Percentiles rank a stretch among this genome's conserved stretches.
These are phyloP conservation scores for Drosophila lacicola DNA, from an alignment of 2,888 invertebrate genomes.

Conservation along the genomic window DNA sequence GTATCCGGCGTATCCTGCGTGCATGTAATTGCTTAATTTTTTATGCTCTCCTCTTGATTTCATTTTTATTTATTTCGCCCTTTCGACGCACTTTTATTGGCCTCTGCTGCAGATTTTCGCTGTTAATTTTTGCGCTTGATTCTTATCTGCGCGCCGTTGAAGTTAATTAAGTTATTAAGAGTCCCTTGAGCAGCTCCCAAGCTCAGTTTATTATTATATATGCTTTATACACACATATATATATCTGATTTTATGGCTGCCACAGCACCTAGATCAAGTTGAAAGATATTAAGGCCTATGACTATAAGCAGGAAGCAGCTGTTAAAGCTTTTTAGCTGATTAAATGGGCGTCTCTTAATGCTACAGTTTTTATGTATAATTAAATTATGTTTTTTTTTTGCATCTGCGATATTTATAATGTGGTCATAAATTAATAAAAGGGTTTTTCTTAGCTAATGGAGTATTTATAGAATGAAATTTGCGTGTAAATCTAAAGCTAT, in stretches of 20 bases:
- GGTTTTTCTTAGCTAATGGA: neutral
- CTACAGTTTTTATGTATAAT: conserved; percentile 29
- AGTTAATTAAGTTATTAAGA: conserved; percentile 76
- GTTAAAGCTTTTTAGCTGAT: conserved; percentile 64
- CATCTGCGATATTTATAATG: conserved; percentile 12
- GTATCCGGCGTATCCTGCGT: conserved; percentile 42
- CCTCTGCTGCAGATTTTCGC: conserved; percentile 50
- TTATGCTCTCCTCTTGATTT: conserved; percentile 50
- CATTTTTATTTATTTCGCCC: conserved; percentile 47
- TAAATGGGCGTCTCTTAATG: conserved; percentile 48
- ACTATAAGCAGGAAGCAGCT: conserved; percentile 19
- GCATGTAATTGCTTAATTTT: conserved; percentile 75
- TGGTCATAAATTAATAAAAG: conserved; percentile 1
- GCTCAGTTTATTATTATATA: conserved; percentile 44
- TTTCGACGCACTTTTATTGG: conserved; percentile 50
- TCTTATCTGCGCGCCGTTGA: conserved; percentile 61
- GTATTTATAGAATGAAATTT: too few species aligned
- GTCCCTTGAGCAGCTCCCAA: conserved; percentile 46
- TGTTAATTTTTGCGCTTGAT: conserved; percentile 73
- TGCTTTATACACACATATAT: conserved; percentile 7
- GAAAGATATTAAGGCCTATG: conserved; percentile 53
- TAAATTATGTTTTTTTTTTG: conserved; percentile 4
- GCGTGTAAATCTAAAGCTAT: too few species aligned
- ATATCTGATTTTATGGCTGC: conserved; percentile 54
- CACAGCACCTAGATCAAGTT: conserved; percentile 68